A percentile compares a stretch with the other conserved stretches of the same genome.
Conservation (phyloP, 1,140 invertebrate genomes). For the Dendroctonus valens region DNA sequence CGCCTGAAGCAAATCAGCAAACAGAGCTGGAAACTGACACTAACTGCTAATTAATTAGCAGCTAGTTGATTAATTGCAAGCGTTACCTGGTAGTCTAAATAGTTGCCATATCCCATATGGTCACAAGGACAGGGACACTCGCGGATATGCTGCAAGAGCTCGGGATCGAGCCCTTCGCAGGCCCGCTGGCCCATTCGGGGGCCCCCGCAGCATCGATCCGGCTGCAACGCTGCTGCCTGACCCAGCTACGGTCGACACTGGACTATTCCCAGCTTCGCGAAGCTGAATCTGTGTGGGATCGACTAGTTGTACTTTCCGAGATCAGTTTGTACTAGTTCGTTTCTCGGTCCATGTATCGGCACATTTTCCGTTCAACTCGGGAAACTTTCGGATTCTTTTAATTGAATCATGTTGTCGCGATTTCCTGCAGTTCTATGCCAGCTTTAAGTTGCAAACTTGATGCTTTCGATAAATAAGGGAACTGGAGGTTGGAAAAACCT, state of each 20-base stretch:
- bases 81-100: conserved; percentile 83
- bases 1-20: too few species aligned
- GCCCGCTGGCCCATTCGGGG: conserved; percentile 38
- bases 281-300: conserved; percentile 13
- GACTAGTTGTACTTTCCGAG: background rate
- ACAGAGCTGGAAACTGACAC: too few species aligned
- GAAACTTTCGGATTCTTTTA: too few species aligned
- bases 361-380: too few species aligned
- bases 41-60: background rate
- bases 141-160: conserved; percentile 82
- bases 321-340: background rate
- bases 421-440: too few species aligned
- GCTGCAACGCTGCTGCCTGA: conserved; percentile 17
- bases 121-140: conserved; percentile 84
- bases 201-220: conserved; percentile 36
- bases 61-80: background rate
- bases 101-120: conserved; percentile 89
- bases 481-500: too few species aligned
- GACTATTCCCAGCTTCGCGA: conserved; percentile 17
- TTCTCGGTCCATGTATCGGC: too few species aligned
- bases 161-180: conserved; percentile 57
- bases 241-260: conserved; percentile 16
- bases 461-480: too few species aligned
- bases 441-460: too few species aligned
- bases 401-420: too few species aligned